phyloP scores from a whole-genome alignment of 2,113 vertebrate species.

The Isurus oxyrinchus region DNA sequence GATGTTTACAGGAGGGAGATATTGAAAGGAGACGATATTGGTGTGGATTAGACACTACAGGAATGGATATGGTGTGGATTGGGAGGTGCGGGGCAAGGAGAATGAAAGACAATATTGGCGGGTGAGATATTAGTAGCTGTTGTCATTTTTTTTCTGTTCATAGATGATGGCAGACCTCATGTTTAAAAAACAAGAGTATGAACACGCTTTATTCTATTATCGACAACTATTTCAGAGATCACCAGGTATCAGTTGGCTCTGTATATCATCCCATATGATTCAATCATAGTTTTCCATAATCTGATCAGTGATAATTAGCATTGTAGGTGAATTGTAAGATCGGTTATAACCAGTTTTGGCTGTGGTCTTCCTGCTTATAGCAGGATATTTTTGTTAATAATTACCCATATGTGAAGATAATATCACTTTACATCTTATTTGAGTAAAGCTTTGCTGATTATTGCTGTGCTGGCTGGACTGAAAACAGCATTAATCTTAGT shows the following conservation, averaged over 20 bases:
- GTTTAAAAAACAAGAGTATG: constrained; percentile 55
- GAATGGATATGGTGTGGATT: not conserved
- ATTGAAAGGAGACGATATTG: not conserved
- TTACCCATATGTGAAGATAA: not conserved
- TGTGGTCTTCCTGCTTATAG: not conserved
- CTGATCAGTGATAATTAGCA: not conserved
- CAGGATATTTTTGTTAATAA: not conserved
- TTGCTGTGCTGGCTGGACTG: too few species aligned
- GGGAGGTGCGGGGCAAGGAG: not conserved
- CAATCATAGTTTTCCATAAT: not conserved
- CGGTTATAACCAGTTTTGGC: not conserved
- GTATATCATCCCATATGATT: not conserved
- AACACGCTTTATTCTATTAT: constrained; percentile 50
- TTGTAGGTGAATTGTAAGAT: not conserved
- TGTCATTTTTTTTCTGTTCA: not conserved
- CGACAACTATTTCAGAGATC: constrained; percentile 48
- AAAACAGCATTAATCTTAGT: too few species aligned
- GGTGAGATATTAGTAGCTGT: not conserved
- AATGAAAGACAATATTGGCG: not conserved
- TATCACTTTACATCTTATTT: too few species aligned
- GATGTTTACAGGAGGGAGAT: not conserved
- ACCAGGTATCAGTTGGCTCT: constrained; percentile 46
- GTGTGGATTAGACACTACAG: not conserved
- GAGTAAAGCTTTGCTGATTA: too few species aligned
- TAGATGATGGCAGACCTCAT: constrained; percentile 57